phyloP scores from a whole-genome alignment of 2,113 vertebrate species.

The Chaetodon auriga region DNA sequence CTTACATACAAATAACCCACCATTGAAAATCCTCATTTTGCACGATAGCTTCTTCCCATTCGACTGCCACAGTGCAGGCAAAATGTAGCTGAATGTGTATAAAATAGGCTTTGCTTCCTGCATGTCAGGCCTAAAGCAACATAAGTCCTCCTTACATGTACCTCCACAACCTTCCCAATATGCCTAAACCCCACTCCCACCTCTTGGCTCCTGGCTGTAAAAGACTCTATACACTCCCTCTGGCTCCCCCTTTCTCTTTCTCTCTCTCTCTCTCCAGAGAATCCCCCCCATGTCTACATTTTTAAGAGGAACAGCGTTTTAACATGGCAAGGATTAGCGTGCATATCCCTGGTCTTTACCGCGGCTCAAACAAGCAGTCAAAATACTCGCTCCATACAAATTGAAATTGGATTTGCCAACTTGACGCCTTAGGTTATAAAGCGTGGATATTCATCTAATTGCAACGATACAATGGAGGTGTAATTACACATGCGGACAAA shows the following conservation, averaged over 20 bases:
- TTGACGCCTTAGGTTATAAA: slow-evolving; percentile 87
- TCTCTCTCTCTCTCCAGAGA: slow-evolving; percentile 69
- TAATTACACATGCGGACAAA: slow-evolving; percentile 86
- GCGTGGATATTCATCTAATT: slow-evolving; percentile 88
- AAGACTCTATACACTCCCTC: slow-evolving; percentile 66
- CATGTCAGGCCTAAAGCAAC: slow-evolving; percentile 58
- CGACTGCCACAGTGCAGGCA: not conserved
- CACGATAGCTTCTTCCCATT: slow-evolving; percentile 31
- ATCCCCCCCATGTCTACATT: slow-evolving; percentile 78
- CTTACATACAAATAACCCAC: slow-evolving; percentile 30
- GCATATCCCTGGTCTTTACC: slow-evolving; percentile 83
- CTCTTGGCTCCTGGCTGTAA: slow-evolving; percentile 64
- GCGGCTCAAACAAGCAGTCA: slow-evolving; percentile 82
- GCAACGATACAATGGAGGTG: slow-evolving; percentile 83
- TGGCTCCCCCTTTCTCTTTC: slow-evolving; percentile 74
- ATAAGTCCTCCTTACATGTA: slow-evolving; percentile 43
- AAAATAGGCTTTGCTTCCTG: slow-evolving; percentile 59
- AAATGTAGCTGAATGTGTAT: slow-evolving; percentile 45
- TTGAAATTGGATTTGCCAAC: slow-evolving; percentile 88
- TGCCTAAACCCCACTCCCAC: slow-evolving; percentile 70
- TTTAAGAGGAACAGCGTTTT: slow-evolving; percentile 78
- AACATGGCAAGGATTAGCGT: slow-evolving; percentile 84
- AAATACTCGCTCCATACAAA: slow-evolving; percentile 85
- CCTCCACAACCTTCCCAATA: slow-evolving; percentile 46
- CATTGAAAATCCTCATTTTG: slow-evolving; percentile 50